Conservation (phyloP, 2,888 invertebrate species). For the Cosmia pyralina region DNA sequence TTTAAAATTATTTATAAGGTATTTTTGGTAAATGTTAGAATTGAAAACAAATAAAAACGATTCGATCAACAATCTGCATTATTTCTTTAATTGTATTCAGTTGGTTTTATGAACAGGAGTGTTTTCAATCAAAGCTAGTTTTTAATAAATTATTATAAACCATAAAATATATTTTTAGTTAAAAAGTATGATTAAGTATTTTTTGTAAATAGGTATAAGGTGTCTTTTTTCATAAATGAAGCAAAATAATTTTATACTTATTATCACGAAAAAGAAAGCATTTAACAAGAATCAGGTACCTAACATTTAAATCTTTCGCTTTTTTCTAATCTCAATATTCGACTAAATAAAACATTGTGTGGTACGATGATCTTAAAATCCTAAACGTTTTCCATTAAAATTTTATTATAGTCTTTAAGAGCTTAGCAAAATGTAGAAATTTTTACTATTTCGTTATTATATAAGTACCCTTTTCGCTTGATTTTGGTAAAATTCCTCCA, state of each 20-base stretch:
- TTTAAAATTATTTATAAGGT: constrained; percentile 20
- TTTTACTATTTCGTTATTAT: constrained; percentile 69
- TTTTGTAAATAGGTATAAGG: not conserved
- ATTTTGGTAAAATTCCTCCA: constrained; percentile 74
- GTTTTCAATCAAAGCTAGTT: constrained; percentile 9
- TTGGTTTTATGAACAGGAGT: not conserved
- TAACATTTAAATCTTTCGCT: constrained; percentile 61
- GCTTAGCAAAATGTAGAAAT: constrained; percentile 77
- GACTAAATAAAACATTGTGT: constrained; percentile 29
- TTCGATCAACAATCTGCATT: not conserved
- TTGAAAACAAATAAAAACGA: not conserved
- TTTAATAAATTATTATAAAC: not conserved
- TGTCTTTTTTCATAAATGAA: constrained; percentile 3
- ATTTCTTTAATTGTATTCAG: not conserved
- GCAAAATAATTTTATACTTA: not conserved
- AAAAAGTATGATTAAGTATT: not conserved
- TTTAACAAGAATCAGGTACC: not conserved
- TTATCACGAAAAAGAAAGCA: not conserved
- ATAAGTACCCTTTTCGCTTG: constrained; percentile 79
- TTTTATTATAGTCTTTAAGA: constrained; percentile 70
- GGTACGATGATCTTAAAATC: constrained; percentile 63
- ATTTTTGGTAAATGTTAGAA: not conserved
- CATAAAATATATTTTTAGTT: not conserved
- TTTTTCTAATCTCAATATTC: constrained; percentile 24
- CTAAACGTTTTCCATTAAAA: constrained; percentile 59